Conservation (phyloP, 2,797 vertebrate species). For the Cuculus canorus region DNA sequence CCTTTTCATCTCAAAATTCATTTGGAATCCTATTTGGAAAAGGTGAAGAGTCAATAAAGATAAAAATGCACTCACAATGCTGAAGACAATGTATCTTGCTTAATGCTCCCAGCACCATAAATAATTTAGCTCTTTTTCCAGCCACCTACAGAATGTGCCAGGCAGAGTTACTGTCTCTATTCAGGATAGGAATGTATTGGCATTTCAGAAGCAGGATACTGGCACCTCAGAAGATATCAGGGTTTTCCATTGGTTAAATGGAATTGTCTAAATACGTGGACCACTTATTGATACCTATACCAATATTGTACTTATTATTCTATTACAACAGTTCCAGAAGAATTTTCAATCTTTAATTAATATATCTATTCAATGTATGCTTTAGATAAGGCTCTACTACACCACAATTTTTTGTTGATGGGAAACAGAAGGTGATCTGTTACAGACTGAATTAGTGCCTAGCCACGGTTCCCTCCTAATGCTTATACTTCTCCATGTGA, state of each 20-base stretch:
- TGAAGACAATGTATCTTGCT: not conserved
- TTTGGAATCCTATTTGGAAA: not conserved
- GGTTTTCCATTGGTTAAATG: not conserved
- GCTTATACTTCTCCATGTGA: not conserved
- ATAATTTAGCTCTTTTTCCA: not conserved
- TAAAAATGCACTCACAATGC: not conserved
- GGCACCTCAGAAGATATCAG: not conserved
- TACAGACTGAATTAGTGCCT: not conserved
- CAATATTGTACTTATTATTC: not conserved
- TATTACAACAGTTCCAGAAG: not conserved
- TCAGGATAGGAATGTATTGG: not conserved
- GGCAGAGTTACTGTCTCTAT: not conserved
- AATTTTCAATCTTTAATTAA: not conserved
- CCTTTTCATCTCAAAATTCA: not conserved
- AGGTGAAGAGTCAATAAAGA: not conserved
- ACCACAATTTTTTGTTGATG: not conserved
- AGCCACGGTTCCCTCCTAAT: not conserved
- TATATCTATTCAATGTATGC: not conserved
- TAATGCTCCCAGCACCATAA: not conserved
- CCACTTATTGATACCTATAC: not conserved
- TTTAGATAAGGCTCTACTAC: not conserved
- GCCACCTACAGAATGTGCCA: not conserved
- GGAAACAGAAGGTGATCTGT: not conserved
- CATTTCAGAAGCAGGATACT: not conserved
- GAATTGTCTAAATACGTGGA: not conserved